A percentile compares a stretch with the other conserved stretches of the same genome.
Evolutionary conservation across 2,113 vertebrate genomes (phyloP).

Genomic region (Pavo muticus): DNA sequence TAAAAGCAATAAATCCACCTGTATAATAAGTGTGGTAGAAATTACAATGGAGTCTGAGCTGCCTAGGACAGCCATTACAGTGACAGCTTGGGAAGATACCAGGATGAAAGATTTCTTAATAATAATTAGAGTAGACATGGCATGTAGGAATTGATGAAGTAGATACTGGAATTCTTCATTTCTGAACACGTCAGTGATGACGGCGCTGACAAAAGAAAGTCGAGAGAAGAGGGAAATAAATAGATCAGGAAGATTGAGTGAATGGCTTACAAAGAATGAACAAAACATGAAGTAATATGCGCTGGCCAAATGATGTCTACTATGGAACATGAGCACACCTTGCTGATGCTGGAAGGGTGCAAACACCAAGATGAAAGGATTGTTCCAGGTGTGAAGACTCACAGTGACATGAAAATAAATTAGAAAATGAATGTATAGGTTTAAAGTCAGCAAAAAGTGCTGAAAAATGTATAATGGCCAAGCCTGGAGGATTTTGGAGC

Average conservation of each 20-base stretch:
- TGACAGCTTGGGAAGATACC: neutral
- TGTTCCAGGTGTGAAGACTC: neutral
- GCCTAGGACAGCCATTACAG: neutral
- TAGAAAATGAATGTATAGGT: neutral
- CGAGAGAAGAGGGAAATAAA: neutral
- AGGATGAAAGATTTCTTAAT: neutral
- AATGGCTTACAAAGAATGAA: neutral
- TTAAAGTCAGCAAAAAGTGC: neutral
- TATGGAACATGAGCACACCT: neutral
- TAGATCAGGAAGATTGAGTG: neutral
- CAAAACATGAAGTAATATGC: neutral
- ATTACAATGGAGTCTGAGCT: neutral
- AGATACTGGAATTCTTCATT: neutral
- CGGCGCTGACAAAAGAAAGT: neutral
- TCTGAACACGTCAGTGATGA: neutral
- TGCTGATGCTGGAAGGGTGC: neutral
- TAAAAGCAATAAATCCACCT: slow-evolving; percentile 8
- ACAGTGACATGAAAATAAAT: neutral
- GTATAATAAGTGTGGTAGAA: neutral
- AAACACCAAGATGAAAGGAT: neutral
- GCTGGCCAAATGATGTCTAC: neutral
- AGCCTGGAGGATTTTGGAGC: neutral
- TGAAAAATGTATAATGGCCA: neutral
- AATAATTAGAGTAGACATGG: neutral
- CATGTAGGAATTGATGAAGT: neutral